Base-by-base conservation (phyloP, 2,888 invertebrate species). In the Ecliptopera silaceata region DNA sequence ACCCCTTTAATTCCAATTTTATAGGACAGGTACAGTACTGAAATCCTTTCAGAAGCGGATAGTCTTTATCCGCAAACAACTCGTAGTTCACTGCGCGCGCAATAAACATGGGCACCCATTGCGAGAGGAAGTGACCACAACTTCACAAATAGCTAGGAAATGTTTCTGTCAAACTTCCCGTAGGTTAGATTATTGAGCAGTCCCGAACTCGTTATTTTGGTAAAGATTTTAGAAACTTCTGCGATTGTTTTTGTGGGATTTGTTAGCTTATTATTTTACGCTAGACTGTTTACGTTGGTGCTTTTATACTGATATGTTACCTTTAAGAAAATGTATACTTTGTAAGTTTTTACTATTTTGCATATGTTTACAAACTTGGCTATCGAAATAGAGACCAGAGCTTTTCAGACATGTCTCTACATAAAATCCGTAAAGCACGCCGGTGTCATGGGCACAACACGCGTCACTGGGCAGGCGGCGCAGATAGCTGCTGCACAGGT, bases 21-120 rank as follows among this genome's bases (percentile, higher is more conserved):
- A 64, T 61, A 50, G 60, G 58, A 60, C 58, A 60, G 54, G 60
- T 56, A 61, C 52, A 50, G 38, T 58, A 55, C 61, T 56, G 56
- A 63, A 63, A 63, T 62, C 61, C 56, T 60, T 64, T 63, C 63
- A 62, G 63, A 36, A 62, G 63, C 59, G 61, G 57, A 61, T 61
- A 57, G 61, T 56, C 60, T 66, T 64, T 64, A 64, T 63, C 63
- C 63, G 58, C 65, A 63, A 62, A 66, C 63, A 63, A 55, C 60
- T 36, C 47, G 32, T 57, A 46, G 52, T 49, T 51, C 54, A 56
- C 31, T 50, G 60, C 47, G 49, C 48, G 56, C 41, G 41, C 56
- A 56, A 62, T 64, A 62, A 63, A 63, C 61, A 61, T 55, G 58
- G 56, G 32, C 48, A 39, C 48, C 36, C 46, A 56, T 54, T 54